phyloP scores from a whole-genome alignment of 2,113 vertebrate genomes.

The Picathartes gymnocephalus region DNA sequence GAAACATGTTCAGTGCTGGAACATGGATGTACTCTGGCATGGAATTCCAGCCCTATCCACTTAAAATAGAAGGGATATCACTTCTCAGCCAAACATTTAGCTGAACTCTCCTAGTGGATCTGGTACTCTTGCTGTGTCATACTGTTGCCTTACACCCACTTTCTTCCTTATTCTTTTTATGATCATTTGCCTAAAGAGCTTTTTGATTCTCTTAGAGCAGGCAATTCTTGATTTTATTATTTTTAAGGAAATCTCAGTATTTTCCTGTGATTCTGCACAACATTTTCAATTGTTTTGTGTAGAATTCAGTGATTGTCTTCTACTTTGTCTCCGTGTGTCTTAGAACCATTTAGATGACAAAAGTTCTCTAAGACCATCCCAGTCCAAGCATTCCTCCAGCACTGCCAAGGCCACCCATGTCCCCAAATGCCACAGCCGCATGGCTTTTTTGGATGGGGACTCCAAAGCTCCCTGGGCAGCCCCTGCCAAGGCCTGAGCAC shows the following conservation, averaged over 20 bases:
- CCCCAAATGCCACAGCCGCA: rapidly evolving
- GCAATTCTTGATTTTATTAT: background rate
- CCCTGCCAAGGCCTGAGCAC: background rate
- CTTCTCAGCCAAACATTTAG: background rate
- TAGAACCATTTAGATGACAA: background rate
- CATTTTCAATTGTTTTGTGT: background rate
- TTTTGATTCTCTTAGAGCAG: background rate
- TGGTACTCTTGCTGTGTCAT: background rate
- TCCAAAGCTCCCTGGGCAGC: background rate
- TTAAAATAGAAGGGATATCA: background rate
- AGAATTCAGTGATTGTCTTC: background rate
- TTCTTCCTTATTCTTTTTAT: background rate
- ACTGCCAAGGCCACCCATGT: background rate
- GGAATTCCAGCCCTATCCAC: background rate
- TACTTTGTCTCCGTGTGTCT: background rate
- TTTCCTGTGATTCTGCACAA: background rate
- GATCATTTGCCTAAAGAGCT: background rate
- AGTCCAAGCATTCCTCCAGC: background rate
- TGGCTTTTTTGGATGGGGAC: background rate
- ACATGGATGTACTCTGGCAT: rapidly evolving
- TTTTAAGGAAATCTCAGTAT: background rate
- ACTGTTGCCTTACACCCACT: background rate
- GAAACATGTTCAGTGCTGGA: background rate
- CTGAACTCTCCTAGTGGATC: background rate
- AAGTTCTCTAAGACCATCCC: background rate